Base-by-base conservation (phyloP, 1,140 invertebrate genomes). In the Thaumetopoea pityocampa region DNA sequence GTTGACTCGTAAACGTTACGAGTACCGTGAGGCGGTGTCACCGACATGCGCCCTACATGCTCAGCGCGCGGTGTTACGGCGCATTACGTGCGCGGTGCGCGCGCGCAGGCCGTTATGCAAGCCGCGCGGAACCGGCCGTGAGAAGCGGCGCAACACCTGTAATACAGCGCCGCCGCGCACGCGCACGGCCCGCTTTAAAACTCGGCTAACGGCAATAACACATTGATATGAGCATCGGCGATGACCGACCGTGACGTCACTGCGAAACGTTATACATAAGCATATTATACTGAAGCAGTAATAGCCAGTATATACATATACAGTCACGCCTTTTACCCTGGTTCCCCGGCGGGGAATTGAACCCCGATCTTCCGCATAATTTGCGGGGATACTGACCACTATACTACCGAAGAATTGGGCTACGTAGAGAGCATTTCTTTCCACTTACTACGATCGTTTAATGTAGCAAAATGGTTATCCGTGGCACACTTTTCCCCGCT, bases 31-130 rank as follows among this genome's bases (percentile, higher is more conserved):
- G n/a, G 24, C 12, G 17, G 47, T 17, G 26, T 40, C 44, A 57
- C 44, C 46, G 41, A 50, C 56, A 61, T 50, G 64, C 63, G 73
- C 51, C 73, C 71, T 68, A 80, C 67, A 80, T 81, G 65, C 62
- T 68, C 70, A 81, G 72, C 67, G 55, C 46, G 51, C 35, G 44
- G 30, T 66, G 62, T 78, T 77, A 77, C 73, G 62, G 59, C 59
- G 57, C 49, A 55, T 81, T 77, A 81, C 73, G 73, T 70, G 64
- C 49, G 45, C 42, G 60, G 45, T 46, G 51, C 56, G 58, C 62
- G 52, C 57, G 38, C 32, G 43, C 50, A 42, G 47, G 35, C 52
- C 49, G 67, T 76, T 80, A 73, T 66, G 70, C 67, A 78, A 78
- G 61, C 52, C 42, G 51, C 54, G 58, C 62, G 61, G 62, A 76